Base-by-base conservation (phyloP, 2,888 invertebrate species). In the Galerucella calmariensis region DNA sequence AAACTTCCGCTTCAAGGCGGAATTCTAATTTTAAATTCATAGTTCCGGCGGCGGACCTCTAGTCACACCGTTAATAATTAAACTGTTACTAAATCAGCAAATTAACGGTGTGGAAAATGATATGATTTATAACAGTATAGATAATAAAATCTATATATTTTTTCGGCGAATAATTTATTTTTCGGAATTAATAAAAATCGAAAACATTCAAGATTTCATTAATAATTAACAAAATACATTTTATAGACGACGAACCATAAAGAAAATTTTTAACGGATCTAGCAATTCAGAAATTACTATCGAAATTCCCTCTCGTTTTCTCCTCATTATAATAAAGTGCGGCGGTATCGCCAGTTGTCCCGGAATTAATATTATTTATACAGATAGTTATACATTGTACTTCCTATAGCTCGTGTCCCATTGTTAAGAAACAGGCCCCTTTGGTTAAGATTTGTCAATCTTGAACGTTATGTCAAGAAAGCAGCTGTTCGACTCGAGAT, bases 371-470 rank as follows among this genome's bases (percentile, higher is more conserved):
- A 72, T 71, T 68, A 73, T 78, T 76, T 68, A 71, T 75, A 76
- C 62, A 77, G 76, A 78, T 77, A 75, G 78, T 68, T 73, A 74
- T 69, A 75, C 75, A 75, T 76, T 75, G 76, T 75, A 72, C 73
- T 76, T 77, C 78, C 75, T 78, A 77, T 77, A 79, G 81, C 80
- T 81, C 80, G 81, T 81, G 81, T 78, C 77, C 79, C 78, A 78
- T 80, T 81, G 78, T 80, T 63, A 75, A 66, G 68, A 69, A 67
- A 70, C 73, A 74, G 72, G 69, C 77, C 79, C 80, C 77, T 76
- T 69, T 73, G 71, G 77, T 72, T 75, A 78, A 77, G 77, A 76
- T 76, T 78, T 78, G 76, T 75, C 77, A 79, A 79, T 78, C 77
- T 79, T 74, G 76, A 77, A 79, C 77, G 77, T 79, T 77, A 74